phyloP scores from a whole-genome alignment of 2,797 vertebrate genomes.

The Cryptoblepharus egeriae region DNA sequence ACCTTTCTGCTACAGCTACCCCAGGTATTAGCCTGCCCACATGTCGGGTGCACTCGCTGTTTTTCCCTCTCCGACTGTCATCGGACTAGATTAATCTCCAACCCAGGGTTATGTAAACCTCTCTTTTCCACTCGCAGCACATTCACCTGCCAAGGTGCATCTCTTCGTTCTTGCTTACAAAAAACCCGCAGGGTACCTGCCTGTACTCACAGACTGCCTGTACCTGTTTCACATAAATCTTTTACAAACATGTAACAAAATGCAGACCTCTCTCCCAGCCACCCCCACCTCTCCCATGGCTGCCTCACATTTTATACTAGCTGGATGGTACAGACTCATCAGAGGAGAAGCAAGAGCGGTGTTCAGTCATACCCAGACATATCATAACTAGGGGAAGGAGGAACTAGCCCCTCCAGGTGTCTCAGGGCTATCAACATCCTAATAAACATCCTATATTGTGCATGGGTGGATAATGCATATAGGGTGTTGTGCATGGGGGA shows the following conservation, averaged over 20 bases:
- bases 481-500: too few relatives aligned
- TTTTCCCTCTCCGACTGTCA: neutral
- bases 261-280: accelerated
- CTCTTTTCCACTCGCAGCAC: accelerated
- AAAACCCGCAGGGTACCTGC: neutral
- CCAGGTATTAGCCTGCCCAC: neutral
- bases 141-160: neutral
- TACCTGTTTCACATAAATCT: neutral
- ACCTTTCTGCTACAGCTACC: neutral
- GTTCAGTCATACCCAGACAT: too few relatives aligned
- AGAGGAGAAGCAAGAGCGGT: too few relatives aligned
- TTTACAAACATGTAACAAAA: neutral
- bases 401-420: too few relatives aligned
- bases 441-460: too few relatives aligned
- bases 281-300: neutral
- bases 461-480: too few relatives aligned
- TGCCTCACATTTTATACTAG: neutral
- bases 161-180: neutral
- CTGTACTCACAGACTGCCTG: neutral
- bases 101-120: slow-evolving; percentile 3
- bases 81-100: slow-evolving; percentile 4
- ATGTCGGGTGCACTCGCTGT: neutral
- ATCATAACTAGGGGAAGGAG: too few relatives aligned
- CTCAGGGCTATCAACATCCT: too few relatives aligned
- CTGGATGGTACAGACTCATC: neutral